These are phyloP conservation scores for Zeuzera pyrina DNA, from an alignment of 2,888 invertebrate genomes.

Conservation along the genomic window DNA sequence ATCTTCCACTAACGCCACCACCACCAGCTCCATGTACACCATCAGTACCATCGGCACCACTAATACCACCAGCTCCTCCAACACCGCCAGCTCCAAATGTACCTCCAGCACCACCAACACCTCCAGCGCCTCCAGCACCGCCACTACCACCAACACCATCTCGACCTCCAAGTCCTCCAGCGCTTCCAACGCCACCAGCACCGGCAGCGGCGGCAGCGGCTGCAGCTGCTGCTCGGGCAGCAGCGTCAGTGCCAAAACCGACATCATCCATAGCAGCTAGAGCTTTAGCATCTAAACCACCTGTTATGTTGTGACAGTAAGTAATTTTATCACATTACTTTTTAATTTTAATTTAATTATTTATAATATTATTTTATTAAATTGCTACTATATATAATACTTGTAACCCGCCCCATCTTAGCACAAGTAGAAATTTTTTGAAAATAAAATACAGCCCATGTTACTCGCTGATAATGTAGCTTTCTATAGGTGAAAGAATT, in stretches of 20 bases:
- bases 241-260: neutral
- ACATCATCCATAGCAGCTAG: slow-evolving; percentile 19
- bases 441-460: too few species aligned
- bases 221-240: slow-evolving; percentile 11
- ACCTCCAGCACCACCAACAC: slow-evolving; percentile 11
- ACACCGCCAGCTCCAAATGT: slow-evolving; percentile 3
- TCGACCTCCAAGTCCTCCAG: slow-evolving; percentile 10
- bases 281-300: slow-evolving; percentile 31
- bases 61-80: slow-evolving; percentile 2
- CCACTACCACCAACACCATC: slow-evolving; percentile 10
- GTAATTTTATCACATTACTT: too few species aligned
- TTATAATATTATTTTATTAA: too few species aligned
- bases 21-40: too few species aligned
- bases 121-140: slow-evolving; percentile 4
- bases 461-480: too few species aligned
- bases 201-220: slow-evolving; percentile 5
- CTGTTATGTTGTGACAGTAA: slow-evolving; percentile 17
- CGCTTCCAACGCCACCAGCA: slow-evolving; percentile 14
- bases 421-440: too few species aligned
- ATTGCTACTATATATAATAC: neutral
- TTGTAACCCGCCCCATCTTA: too few species aligned
- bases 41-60: neutral
- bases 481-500: too few species aligned
- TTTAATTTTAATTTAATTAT: too few species aligned
- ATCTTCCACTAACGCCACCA: too few species aligned